Evolutionary conservation across 2,888 invertebrate genomes (phyloP).

Genomic region (Chrysomela aeneicollis): DNA sequence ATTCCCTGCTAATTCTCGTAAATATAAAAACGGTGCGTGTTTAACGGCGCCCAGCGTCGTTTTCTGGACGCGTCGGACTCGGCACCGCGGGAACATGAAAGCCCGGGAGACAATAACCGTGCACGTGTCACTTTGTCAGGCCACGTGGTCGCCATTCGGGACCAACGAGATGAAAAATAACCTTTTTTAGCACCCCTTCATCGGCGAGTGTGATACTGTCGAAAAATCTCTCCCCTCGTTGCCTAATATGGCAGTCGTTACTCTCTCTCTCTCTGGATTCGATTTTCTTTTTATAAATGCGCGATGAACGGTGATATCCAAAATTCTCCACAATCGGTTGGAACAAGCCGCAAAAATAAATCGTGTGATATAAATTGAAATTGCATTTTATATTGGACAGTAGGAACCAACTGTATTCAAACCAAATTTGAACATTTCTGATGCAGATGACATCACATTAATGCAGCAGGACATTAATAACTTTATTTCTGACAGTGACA

Average conservation of each 20-base stretch:
- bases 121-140: constrained; percentile 57
- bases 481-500: too few species aligned
- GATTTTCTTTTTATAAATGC: neutral
- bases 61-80: constrained; percentile 47
- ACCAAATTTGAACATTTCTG: too few species aligned
- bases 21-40: constrained; percentile 57
- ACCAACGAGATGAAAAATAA: constrained; percentile 61
- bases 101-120: constrained; percentile 52
- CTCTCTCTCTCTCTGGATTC: neutral
- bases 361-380: too few species aligned
- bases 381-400: too few species aligned
- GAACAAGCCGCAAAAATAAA: neutral
- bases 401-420: too few species aligned
- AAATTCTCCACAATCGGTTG: neutral
- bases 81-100: constrained; percentile 55
- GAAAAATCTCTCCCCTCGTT: neutral
- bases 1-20: constrained; percentile 62
- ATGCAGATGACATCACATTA: too few species aligned
- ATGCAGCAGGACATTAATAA: too few species aligned
- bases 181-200: constrained; percentile 59
- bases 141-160: constrained; percentile 58
- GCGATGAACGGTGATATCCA: neutral
- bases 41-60: constrained; percentile 32
- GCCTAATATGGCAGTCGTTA: neutral
- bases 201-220: constrained; percentile 29